These are phyloP conservation scores for Falco punctatus DNA, from an alignment of 2,113 vertebrate species.

Conservation along the genomic window DNA sequence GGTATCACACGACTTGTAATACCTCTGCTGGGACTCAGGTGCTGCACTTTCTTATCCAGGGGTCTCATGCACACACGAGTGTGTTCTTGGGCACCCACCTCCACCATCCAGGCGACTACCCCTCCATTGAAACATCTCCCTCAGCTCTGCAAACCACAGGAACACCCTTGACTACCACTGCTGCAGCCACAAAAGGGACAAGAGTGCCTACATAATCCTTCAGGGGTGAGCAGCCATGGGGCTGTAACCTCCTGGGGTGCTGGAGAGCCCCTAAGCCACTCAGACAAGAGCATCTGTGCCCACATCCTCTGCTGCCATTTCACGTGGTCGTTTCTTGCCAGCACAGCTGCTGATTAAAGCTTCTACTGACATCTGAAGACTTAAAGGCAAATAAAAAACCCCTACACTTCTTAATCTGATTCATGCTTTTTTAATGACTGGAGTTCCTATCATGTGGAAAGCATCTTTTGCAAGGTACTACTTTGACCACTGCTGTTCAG, in stretches of 20 bases:
- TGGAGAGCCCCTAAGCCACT: neutral
- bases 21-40: neutral
- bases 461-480: neutral
- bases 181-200: neutral
- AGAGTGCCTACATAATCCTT: accelerated
- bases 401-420: neutral
- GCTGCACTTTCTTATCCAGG: neutral
- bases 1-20: neutral
- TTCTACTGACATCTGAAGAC: conserved; percentile 10
- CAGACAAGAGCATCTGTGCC: neutral
- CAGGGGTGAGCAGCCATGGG: neutral
- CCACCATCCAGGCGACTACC: accelerated
- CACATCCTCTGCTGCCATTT: neutral
- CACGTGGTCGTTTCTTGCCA: accelerated
- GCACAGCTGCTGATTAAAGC: conserved; percentile 9
- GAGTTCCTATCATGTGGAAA: neutral
- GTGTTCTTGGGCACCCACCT: neutral
- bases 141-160: neutral
- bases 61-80: neutral
- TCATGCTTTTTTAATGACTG: conserved; percentile 48
- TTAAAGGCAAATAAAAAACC: conserved; percentile 32
- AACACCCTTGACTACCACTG: neutral
- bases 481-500: conserved; percentile 34
- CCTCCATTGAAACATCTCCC: accelerated
- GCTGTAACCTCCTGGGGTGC: neutral